Percentiles rank a stretch among this genome's conserved stretches.
phyloP scores from a whole-genome alignment of 2,797 vertebrate species.

The Harpagifer antarcticus region DNA sequence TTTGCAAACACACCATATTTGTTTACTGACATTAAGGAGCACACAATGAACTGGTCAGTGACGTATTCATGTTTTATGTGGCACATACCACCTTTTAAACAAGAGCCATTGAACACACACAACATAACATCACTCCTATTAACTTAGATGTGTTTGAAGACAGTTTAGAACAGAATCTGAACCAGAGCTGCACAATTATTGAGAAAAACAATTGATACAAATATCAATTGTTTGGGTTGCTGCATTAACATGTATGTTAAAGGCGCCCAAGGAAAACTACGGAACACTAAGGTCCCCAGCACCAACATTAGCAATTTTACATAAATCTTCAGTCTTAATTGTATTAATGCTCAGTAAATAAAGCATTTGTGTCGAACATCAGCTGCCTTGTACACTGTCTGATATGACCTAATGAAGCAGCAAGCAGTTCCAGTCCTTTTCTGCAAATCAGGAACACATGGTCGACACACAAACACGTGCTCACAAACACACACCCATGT shows the following conservation, averaged over 20 bases:
- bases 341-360: constrained; percentile 19
- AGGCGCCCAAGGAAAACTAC: constrained; percentile 6
- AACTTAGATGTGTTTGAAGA: background rate
- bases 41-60: constrained; percentile 28
- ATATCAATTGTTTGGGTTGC: constrained; percentile 6
- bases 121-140: background rate
- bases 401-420: constrained; percentile 79
- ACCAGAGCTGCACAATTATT: background rate
- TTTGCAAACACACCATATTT: constrained; percentile 16
- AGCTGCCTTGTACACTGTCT: constrained; percentile 68
- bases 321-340: background rate
- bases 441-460: constrained; percentile 78
- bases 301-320: background rate
- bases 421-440: constrained; percentile 73
- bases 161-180: background rate
- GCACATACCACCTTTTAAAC: constrained; percentile 35
- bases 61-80: constrained; percentile 21
- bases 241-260: background rate
- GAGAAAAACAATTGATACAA: constrained; percentile 2
- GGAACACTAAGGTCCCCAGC: background rate
- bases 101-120: background rate
- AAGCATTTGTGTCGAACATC: constrained; percentile 47
- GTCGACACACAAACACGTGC: constrained; percentile 62
- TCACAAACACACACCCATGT: constrained; percentile 35
- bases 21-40: constrained; percentile 43